Base-by-base conservation (phyloP, 2,888 invertebrate species). In the Tiliacea aurago region DNA sequence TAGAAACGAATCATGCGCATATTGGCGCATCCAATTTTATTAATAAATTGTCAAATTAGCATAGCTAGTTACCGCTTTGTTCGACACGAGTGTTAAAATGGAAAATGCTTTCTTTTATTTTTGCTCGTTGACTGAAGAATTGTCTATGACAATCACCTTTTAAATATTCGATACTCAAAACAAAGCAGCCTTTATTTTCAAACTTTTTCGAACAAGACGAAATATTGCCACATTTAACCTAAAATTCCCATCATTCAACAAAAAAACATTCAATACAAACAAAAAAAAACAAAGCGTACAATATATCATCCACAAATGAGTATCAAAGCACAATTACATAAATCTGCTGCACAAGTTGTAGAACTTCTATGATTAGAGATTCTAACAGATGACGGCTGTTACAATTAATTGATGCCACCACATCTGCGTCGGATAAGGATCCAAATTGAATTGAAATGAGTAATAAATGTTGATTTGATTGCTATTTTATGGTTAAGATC, bases 291-390 rank as follows among this genome's bases (percentile, higher is more conserved):
- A 61, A 59, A 53, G 23, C 68, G 13, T 71, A 33, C 70, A 70
- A 70, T 83, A 74, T 28, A 80, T 81, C 59, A 81, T 53, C 51
- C 20, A 11, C 15, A 64, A 76, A 72, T 62, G 59, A 68, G 64
- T 75, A 73, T 65, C n/a, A 70, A 72, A 79, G 62, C 23, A 74
- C 67, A 76, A 81, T 84, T 78, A 86, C 62, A 73, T 67, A 66
- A 83, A 84, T 73, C 73, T 74, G 81, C 65, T 76, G 65, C 76
- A 65, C 76, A 83, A 85, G 71, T 83, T 75, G 69, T 73, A 59
- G 66, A 85, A 86, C 71, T 86, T 80, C 78, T 81, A 81, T 84
- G 86, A 84, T 86, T 76, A 75, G 58, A 73, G 76, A 72, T 71
- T 56, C 76, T 74, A 77, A 68, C 83, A 83, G 86, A 82, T 80